Percentiles rank a stretch among this genome's conserved stretches.
Conservation (phyloP, 2,113 vertebrate genomes). For the Haemorhous mexicanus region DNA sequence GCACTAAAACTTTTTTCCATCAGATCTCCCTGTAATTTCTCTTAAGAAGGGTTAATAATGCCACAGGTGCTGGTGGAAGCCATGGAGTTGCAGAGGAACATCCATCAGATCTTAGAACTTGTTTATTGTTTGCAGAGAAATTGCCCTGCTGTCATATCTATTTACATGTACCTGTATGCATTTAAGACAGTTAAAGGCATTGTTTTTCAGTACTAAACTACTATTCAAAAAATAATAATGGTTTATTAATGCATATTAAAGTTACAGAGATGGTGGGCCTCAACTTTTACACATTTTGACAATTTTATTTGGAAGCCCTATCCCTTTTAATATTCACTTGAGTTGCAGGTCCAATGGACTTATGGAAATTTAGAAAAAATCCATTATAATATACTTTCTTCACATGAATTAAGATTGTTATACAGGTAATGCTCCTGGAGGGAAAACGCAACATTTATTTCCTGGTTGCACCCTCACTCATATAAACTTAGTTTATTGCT, state of each 20-base stretch:
- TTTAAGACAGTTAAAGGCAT: neutral
- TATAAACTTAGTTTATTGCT: neutral
- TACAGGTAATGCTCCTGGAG: neutral
- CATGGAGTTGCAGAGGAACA: neutral
- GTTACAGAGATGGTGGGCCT: neutral
- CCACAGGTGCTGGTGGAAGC: neutral
- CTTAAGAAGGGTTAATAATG: neutral
- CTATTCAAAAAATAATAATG: neutral
- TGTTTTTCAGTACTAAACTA: neutral
- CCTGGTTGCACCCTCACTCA: neutral
- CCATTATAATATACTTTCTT: neutral
- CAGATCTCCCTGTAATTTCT: neutral
- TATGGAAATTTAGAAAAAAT: neutral
- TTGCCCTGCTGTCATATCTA: neutral
- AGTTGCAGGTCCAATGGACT: neutral
- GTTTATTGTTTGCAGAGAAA: neutral
- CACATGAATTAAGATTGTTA: neutral
- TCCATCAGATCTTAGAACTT: neutral
- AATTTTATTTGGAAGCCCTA: neutral
- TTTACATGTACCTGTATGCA: neutral
- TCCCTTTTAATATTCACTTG: neutral
- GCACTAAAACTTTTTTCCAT: neutral
- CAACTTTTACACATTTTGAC: neutral
- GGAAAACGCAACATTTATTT: neutral
- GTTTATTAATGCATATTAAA: neutral